Base-by-base conservation (phyloP, 1,140 invertebrate genomes). In the Venustaconcha ellipsiformis region DNA sequence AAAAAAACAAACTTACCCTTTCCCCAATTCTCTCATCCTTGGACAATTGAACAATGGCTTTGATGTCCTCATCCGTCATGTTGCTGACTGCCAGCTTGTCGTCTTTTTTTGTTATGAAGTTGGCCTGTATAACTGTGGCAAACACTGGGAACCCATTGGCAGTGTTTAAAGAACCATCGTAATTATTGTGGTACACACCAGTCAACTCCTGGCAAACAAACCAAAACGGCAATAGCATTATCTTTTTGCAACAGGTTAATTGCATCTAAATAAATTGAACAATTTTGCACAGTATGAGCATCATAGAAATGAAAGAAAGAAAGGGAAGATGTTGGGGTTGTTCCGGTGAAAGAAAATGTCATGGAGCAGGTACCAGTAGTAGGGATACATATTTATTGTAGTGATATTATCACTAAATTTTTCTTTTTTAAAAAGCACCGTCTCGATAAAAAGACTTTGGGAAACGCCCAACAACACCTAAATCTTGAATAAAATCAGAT, bases 181-280 rank as follows among this genome's bases (percentile, higher is more conserved):
- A 99, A 87, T 95, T 98, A 87, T 99, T 99, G 4, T 96, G 97
- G 87, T 99, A 99, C 67, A 99, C 95, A 14, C 97, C 98, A n/a
- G 92, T 93, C 18, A 93, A 78, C 86, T 93, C 92, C 92, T 92
- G 80, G 17, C 85, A 86, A 72, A 67, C 69, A 48, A 76, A 56
- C 26, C 81, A 76, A 14, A 57, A 62, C 12, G 37, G 57, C 20
- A 60, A 8, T 60, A 15, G 26, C 20, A 71, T 57, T 17, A 18
- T 55, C 20, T 60, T 18, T 60, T 60, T 60, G 59, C 2, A 18
- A 14, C 26, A 57, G 57, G 30, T 6, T 15, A 18, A 18, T 13
- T n/a, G 26, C 15, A 69, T 55, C 20, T 60, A 60, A 17, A 60
- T 60, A 60, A 30, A 30, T 30, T 2, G 26, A 48, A 48, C 37